Evolutionary conservation across 1,140 invertebrate species (phyloP).

Genomic region (Euwallacea fornicatus): DNA sequence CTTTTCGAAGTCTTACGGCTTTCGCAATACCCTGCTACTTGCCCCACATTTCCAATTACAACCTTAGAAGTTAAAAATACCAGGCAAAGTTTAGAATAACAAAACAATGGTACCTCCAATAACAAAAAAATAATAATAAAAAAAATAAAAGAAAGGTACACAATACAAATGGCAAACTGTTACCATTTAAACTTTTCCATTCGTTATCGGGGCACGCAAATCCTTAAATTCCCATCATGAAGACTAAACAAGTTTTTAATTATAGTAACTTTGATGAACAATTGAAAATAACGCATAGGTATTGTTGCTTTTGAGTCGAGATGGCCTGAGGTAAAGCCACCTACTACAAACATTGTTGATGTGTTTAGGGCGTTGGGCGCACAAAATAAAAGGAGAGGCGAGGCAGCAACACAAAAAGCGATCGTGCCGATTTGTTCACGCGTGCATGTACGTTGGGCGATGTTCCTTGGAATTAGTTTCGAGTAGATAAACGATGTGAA

Average conservation of each 20-base stretch:
- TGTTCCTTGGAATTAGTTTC: conserved; percentile 43
- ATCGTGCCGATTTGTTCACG: conserved; percentile 48
- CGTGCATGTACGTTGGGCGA: conserved; percentile 46
- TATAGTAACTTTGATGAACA: conserved; percentile 42
- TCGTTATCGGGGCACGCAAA: not conserved
- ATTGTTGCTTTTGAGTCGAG: conserved; percentile 38
- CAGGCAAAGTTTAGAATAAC: too few species aligned
- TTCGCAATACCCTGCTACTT: too few species aligned
- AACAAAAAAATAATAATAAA: not conserved
- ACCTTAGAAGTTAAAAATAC: too few species aligned
- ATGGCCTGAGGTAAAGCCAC: conserved; percentile 41
- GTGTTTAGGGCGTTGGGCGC: conserved; percentile 39
- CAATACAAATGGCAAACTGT: not conserved
- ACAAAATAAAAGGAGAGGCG: conserved; percentile 42
- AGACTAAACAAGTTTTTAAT: conserved; percentile 35
- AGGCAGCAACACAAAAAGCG: conserved; percentile 41
- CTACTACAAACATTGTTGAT: conserved; percentile 49
- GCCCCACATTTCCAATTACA: too few species aligned
- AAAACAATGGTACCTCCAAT: not conserved
- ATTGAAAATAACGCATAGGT: conserved; percentile 41
- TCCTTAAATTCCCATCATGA: not conserved
- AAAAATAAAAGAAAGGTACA: not conserved
- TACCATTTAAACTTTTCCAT: not conserved
- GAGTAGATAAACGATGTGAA: conserved; percentile 45
- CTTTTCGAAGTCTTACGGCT: too few species aligned